phyloP scores from a whole-genome alignment of 2,888 invertebrate genomes.

The Eilema sororculum region DNA sequence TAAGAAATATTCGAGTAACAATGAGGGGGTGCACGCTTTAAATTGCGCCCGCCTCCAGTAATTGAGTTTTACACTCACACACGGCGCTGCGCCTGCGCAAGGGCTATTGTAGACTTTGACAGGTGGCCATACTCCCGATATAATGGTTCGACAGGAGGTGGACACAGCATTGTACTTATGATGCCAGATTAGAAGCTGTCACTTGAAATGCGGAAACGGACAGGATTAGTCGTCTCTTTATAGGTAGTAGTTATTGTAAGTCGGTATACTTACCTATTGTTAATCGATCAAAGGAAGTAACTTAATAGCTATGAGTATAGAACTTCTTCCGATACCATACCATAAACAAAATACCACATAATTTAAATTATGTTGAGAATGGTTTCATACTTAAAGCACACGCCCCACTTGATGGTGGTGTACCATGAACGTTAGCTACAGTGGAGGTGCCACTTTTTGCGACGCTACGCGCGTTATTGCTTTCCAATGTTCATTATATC shows the following conservation, averaged over 20 bases:
- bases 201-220: neutral
- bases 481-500: slow-evolving; percentile 9
- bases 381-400: neutral
- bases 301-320: neutral
- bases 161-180: slow-evolving; percentile 3
- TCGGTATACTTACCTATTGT: neutral
- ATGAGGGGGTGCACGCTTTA: slow-evolving; percentile 59
- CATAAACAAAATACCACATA: too few relatives aligned
- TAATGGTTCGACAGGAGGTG: slow-evolving; percentile 15
- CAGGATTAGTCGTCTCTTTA: neutral
- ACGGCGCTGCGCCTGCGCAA: slow-evolving; percentile 21
- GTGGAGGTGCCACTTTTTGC: neutral
- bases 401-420: neutral
- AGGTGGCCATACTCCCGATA: slow-evolving; percentile 59
- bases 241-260: neutral
- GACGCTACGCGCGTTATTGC: neutral
- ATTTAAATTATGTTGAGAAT: too few relatives aligned
- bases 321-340: neutral
- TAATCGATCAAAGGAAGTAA: neutral
- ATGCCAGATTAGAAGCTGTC: slow-evolving; percentile 1
- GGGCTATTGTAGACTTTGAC: slow-evolving; percentile 47
- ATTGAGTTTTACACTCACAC: slow-evolving; percentile 62
- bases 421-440: neutral
- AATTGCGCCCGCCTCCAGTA: slow-evolving; percentile 66
- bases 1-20: slow-evolving; percentile 57